Conservation (phyloP, 2,113 vertebrate species). For the Platysteira castanea region DNA sequence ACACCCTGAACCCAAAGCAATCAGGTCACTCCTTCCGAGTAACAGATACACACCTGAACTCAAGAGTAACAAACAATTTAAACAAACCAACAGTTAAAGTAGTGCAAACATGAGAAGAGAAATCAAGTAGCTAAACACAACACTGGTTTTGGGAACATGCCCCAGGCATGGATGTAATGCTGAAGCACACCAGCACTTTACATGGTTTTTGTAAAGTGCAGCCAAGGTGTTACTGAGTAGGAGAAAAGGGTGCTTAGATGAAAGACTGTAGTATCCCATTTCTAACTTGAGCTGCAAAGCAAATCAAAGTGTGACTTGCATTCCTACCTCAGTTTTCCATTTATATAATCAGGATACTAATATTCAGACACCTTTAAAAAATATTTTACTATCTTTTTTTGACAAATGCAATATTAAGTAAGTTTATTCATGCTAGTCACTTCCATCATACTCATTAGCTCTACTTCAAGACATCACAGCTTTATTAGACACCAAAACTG, state of each 20-base stretch:
- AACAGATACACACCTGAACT: not conserved
- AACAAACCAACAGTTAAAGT: not conserved
- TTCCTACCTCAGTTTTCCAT: not conserved
- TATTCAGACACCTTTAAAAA: not conserved
- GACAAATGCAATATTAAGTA: slow-evolving; percentile 11
- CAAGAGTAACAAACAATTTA: not conserved
- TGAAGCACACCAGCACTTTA: not conserved
- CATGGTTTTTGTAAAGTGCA: not conserved
- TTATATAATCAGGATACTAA: not conserved
- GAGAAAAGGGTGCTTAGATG: not conserved
- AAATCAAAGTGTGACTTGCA: not conserved
- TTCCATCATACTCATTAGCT: slow-evolving; percentile 29
- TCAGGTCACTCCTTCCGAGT: not conserved
- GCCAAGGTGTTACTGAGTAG: not conserved
- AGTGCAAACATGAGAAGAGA: not conserved
- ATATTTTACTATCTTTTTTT: not conserved
- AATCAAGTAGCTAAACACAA: not conserved
- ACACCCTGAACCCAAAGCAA: not conserved
- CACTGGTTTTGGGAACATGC: not conserved
- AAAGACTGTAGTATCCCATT: not conserved
- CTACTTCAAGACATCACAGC: slow-evolving; percentile 21
- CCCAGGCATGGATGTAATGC: not conserved
- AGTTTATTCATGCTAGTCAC: slow-evolving; percentile 22
- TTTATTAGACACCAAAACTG: slow-evolving; percentile 51
- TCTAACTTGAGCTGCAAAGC: not conserved